phyloP scores from a whole-genome alignment of 64 coral and sea anemone genomes.

The Acropora yongei region DNA sequence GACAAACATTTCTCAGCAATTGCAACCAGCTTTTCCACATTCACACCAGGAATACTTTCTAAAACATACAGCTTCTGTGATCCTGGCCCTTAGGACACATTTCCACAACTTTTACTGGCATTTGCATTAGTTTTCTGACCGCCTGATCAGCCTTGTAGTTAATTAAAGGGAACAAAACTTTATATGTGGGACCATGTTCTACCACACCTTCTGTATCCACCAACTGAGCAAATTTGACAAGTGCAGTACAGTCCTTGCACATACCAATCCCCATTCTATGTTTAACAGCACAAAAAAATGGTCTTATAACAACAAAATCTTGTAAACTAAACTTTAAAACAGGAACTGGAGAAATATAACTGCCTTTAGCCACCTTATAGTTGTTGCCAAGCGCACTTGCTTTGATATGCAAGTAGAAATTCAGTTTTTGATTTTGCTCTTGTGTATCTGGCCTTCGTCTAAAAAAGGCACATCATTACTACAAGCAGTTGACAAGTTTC shows the following conservation, averaged over 20 bases:
- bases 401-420: slow-evolving; percentile 25
- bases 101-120: slow-evolving; percentile 24
- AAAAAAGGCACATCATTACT: slow-evolving; percentile 24
- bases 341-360: slow-evolving; percentile 42
- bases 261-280: slow-evolving; percentile 17
- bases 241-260: slow-evolving; percentile 40
- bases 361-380: slow-evolving; percentile 39
- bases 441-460: slow-evolving; percentile 25
- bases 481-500: slow-evolving; percentile 26
- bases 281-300: slow-evolving; percentile 35
- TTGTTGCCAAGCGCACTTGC: slow-evolving; percentile 36
- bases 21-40: slow-evolving; percentile 23
- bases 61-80: slow-evolving; percentile 32
- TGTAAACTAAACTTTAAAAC: slow-evolving; percentile 42
- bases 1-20: slow-evolving; percentile 25
- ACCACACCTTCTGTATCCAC: slow-evolving; percentile 15
- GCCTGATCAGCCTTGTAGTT: slow-evolving; percentile 37
- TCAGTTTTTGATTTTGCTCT: slow-evolving; percentile 31
- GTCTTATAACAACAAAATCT: slow-evolving; percentile 32
- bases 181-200: slow-evolving; percentile 32
- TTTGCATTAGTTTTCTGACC: slow-evolving; percentile 44
- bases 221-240: slow-evolving; percentile 41
- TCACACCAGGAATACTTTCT: slow-evolving; percentile 32
- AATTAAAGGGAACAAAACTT: slow-evolving; percentile 18
- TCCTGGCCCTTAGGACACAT: slow-evolving; percentile 25